Percentiles rank a stretch among this genome's conserved stretches.
Evolutionary conservation across 2,888 invertebrate species (phyloP).

Genomic region (Machimus rusticus): DNA sequence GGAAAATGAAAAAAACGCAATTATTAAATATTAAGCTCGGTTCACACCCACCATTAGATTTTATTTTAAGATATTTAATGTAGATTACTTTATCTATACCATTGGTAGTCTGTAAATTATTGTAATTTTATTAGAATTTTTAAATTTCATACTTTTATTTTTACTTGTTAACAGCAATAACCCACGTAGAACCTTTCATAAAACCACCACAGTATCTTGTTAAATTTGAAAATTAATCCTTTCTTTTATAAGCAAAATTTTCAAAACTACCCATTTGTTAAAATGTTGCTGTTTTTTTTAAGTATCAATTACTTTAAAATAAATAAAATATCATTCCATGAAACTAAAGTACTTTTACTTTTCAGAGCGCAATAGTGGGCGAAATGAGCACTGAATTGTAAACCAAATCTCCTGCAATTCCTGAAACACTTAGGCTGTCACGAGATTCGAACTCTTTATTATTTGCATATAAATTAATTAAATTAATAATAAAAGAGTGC

Average conservation of each 20-base stretch:
- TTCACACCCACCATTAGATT: no score
- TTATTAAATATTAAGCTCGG: no score
- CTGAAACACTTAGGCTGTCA: slow-evolving; percentile 1
- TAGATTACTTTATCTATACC: not conserved
- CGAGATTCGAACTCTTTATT: not conserved
- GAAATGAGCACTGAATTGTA: slow-evolving; percentile 77
- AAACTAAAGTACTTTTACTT: not conserved
- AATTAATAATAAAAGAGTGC: not conserved
- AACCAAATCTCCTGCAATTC: slow-evolving; percentile 49
- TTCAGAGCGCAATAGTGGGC: slow-evolving; percentile 64
- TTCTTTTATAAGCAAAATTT: not conserved
- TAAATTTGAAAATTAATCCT: not conserved
- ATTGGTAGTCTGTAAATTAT: not conserved
- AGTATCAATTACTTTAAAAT: not conserved
- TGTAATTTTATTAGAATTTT: not conserved
- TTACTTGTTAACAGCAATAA: not conserved
- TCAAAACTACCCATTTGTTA: not conserved
- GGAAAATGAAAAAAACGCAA: no score
- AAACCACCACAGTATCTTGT: not conserved
- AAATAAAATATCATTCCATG: not conserved
- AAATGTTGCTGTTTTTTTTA: not conserved
- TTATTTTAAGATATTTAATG: not conserved
- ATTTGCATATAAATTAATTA: not conserved
- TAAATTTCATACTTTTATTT: not conserved
- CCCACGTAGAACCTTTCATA: not conserved